Evolutionary conservation across 2,797 vertebrate species (phyloP), one percentile per base, ranked within the genome.

Genomic region (Coregonus suidteri): DNA sequence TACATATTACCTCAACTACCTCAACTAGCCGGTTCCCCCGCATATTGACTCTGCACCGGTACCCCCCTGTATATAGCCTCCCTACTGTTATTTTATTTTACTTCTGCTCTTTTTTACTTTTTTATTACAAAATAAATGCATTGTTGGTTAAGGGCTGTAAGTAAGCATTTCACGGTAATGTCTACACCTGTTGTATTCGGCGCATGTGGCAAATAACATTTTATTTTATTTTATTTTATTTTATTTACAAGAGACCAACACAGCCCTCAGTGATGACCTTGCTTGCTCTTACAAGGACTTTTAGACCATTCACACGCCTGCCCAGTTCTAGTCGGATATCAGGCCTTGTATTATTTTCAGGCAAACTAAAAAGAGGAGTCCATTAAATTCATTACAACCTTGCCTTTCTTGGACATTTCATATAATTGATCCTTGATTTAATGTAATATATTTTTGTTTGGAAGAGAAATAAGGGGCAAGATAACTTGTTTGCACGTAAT

Each of bases 191-290:
- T 25, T 25, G 25, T 25, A 25, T 25, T 25, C 25, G 25, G 25
- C 25, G 25, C 25, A 25, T 25, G 25, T 25, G 25, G 25, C 25
- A 25, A 25, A 25, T 25, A 25, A 25, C 25, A 25, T 25, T 25
- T 25, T 1, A 25, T 25, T 25, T 25, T 25, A 25, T 25, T 25
- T 25, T 25, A 25, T 25, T 25, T 25, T 25, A 25, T 25, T 25
- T 25, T 86, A 77, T 83, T 83, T 11, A 71, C 82, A 75, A 71
- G 35, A 35, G 80, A 88, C 75, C 83, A 85, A 84, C 80, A 69
- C 81, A 82, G 77, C 75, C 74, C 64, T 84, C 74, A 37, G 4
- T 76, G 15, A 37, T 56, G n/a, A 70, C 66, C 65, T 73, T 47
- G 53, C 68, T 59, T 35, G 47, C 67, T 56, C 75, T 78, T 31